These are phyloP conservation scores for Uropetala carovei DNA, from an alignment of 2,888 invertebrate genomes.

Conservation along the genomic window DNA sequence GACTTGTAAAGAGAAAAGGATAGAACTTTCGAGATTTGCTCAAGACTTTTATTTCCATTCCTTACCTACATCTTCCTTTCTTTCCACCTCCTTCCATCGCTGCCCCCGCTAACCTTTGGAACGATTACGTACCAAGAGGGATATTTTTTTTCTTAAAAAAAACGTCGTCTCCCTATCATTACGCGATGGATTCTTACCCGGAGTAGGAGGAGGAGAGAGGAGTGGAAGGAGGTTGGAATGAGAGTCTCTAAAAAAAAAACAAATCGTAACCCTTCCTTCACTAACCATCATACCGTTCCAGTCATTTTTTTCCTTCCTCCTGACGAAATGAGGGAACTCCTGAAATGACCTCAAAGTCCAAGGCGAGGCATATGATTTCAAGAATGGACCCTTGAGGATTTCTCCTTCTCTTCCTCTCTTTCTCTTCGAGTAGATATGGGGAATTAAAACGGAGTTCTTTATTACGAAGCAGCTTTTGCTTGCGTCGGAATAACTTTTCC, in stretches of 20 bases:
- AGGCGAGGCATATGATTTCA: conserved; percentile 28
- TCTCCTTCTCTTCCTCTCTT: not conserved
- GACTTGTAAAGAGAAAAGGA: not conserved
- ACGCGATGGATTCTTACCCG: conserved; percentile 16
- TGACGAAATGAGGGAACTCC: conserved; percentile 11
- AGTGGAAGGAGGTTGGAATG: not conserved
- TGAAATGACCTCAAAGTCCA: conserved; percentile 20
- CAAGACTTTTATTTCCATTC: not conserved
- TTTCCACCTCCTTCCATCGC: not conserved
- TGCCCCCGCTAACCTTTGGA: not conserved
- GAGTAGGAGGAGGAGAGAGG: not conserved
- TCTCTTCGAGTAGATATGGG: not conserved
- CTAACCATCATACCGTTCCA: conserved; percentile 19
- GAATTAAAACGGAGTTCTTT: conserved; percentile 54
- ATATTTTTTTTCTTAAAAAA: not conserved
- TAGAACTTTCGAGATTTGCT: not conserved
- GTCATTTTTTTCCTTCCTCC: not conserved
- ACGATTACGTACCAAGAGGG: not conserved
- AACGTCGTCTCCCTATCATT: conserved; percentile 16
- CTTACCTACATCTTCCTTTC: not conserved
- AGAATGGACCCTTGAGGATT: not conserved
- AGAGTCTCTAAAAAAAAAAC: not conserved
- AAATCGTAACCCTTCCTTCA: not conserved
- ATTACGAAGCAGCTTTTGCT: conserved; percentile 29
- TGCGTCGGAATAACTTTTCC: conserved; percentile 39